These are phyloP conservation scores for Cygnus atratus DNA, from an alignment of 2,113 vertebrate genomes.

Conservation along the genomic window DNA sequence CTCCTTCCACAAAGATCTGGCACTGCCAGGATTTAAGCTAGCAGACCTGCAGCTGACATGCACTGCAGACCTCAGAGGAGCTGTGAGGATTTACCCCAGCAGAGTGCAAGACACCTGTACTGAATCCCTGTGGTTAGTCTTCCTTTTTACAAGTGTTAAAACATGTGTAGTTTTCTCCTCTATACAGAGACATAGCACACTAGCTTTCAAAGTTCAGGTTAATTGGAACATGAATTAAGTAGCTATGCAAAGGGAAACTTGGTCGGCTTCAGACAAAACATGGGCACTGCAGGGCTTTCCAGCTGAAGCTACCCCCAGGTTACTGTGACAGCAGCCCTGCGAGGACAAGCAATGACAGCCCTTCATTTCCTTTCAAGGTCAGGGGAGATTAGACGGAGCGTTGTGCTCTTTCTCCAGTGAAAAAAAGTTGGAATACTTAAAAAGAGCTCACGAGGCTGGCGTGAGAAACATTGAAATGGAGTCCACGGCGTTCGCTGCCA, in stretches of 20 bases:
- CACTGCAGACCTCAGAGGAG: rapidly evolving
- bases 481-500: constrained; percentile 85
- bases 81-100: not conserved
- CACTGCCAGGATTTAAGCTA: not conserved
- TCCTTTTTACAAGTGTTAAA: rapidly evolving
- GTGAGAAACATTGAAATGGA: constrained; percentile 92
- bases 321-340: rapidly evolving
- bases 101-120: not conserved
- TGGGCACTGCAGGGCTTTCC: not conserved
- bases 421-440: constrained; percentile 86
- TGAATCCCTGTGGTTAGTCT: rapidly evolving
- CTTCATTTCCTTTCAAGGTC: constrained; percentile 74
- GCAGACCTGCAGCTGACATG: rapidly evolving
- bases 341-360: not conserved
- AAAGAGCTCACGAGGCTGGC: constrained; percentile 77
- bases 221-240: rapidly evolving
- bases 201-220: too few species aligned
- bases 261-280: rapidly evolving
- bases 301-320: rapidly evolving
- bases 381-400: constrained; percentile 84
- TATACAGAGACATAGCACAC: rapidly evolving
- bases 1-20: not conserved
- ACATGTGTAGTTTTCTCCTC: rapidly evolving
- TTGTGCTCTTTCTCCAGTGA: constrained; percentile 87
- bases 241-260: not conserved